A percentile compares a stretch with the other conserved stretches of the same genome.
phyloP scores from a whole-genome alignment of 2,888 invertebrate genomes.

The Teleiodes luculella region DNA sequence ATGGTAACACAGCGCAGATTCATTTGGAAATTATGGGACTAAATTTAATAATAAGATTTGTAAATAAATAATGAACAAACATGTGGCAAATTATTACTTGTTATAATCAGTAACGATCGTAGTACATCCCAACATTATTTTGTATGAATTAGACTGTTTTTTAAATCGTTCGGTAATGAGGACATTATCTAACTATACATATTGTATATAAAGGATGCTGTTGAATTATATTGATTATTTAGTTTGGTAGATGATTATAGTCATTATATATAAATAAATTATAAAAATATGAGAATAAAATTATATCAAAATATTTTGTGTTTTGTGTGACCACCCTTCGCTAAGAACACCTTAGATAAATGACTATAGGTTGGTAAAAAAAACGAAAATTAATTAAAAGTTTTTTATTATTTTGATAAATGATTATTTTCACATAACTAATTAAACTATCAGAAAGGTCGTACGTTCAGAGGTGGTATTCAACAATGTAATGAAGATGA shows the following conservation, averaged over 20 bases:
- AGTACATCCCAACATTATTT: slow-evolving; percentile 62
- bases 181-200: slow-evolving; percentile 63
- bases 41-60: slow-evolving; percentile 71
- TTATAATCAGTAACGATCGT: slow-evolving; percentile 59
- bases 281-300: slow-evolving; percentile 69
- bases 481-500: background rate
- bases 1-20: slow-evolving; percentile 47
- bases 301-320: slow-evolving; percentile 64
- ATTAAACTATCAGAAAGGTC: too few relatives aligned
- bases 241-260: slow-evolving; percentile 77
- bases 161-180: slow-evolving; percentile 50
- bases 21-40: slow-evolving; percentile 75
- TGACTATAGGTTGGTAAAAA: too few relatives aligned
- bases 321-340: slow-evolving; percentile 16
- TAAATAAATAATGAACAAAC: slow-evolving; percentile 69
- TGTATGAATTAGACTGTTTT: slow-evolving; percentile 55
- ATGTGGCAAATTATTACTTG: slow-evolving; percentile 77
- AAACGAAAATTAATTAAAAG: too few relatives aligned
- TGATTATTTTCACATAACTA: too few relatives aligned
- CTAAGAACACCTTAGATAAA: too few relatives aligned
- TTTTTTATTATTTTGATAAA: too few relatives aligned
- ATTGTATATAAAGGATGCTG: slow-evolving; percentile 77
- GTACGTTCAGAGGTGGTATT: too few relatives aligned
- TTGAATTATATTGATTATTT: slow-evolving; percentile 75
- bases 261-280: slow-evolving; percentile 74